phyloP scores from a whole-genome alignment of 1,140 invertebrate species.

The Elymnias hypermnestra region DNA sequence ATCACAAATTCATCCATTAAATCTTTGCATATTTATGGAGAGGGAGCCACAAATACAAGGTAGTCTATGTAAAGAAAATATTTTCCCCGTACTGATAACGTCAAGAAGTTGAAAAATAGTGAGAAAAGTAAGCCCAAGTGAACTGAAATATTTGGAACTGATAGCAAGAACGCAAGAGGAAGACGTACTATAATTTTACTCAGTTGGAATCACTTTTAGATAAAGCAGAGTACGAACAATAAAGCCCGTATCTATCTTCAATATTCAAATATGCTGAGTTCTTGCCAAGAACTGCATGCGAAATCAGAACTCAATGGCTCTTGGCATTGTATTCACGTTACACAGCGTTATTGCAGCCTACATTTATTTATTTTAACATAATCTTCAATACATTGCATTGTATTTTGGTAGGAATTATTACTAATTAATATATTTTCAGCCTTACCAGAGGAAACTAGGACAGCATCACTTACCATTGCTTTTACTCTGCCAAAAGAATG shows the following conservation, averaged over 20 bases:
- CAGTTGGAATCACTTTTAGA: background rate
- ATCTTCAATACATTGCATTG: background rate
- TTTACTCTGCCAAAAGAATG: too few relatives aligned
- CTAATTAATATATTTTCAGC: too few relatives aligned
- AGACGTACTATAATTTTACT: background rate
- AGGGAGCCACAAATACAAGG: too few relatives aligned
- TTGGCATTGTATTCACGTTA: conserved; percentile 3
- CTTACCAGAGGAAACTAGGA: too few relatives aligned
- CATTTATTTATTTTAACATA: background rate
- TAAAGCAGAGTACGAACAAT: conserved; percentile 1
- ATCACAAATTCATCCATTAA: too few relatives aligned
- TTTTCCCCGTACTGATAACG: too few relatives aligned
- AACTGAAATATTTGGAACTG: too few relatives aligned
- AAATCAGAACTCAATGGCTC: background rate
- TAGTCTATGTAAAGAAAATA: too few relatives aligned
- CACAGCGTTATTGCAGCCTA: background rate
- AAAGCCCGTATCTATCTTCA: conserved; percentile 3
- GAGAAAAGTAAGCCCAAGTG: too few relatives aligned
- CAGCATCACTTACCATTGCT: too few relatives aligned
- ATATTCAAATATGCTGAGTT: conserved; percentile 1
- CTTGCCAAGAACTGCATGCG: conserved; percentile 1
- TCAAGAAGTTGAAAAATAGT: too few relatives aligned
- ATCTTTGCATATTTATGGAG: too few relatives aligned
- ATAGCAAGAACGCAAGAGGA: background rate
- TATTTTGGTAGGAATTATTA: background rate